Evolutionary conservation across 2,888 invertebrate species (phyloP).

Genomic region (Chrysomela aeneicollis): DNA sequence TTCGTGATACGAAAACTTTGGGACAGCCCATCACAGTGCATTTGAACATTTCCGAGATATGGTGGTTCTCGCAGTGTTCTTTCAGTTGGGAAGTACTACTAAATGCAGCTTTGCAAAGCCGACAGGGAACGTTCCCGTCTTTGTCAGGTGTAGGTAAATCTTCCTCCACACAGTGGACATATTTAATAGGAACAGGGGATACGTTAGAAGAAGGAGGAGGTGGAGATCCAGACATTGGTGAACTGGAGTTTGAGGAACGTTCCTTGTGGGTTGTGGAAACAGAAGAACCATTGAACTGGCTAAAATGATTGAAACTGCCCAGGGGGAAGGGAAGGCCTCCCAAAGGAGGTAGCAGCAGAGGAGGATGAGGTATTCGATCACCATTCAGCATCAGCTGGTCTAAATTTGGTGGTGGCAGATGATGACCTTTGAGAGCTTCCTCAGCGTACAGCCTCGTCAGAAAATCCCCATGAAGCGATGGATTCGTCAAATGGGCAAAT

Average conservation of each 20-base stretch:
- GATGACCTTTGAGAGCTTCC: slow-evolving; percentile 67
- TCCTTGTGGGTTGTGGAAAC: slow-evolving; percentile 54
- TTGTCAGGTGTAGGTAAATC: slow-evolving; percentile 72
- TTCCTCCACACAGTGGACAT: slow-evolving; percentile 72
- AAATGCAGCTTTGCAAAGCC: slow-evolving; percentile 73
- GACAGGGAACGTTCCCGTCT: slow-evolving; percentile 74
- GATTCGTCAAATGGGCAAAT: slow-evolving; percentile 67
- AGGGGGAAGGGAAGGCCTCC: slow-evolving; percentile 66
- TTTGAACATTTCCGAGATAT: slow-evolving; percentile 73
- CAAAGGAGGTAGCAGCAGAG: slow-evolving; percentile 68
- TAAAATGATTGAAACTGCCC: slow-evolving; percentile 58
- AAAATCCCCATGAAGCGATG: slow-evolving; percentile 80
- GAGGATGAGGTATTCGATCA: slow-evolving; percentile 65
- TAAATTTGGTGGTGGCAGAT: slow-evolving; percentile 61
- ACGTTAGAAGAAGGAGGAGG: slow-evolving; percentile 63
- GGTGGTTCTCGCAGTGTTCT: slow-evolving; percentile 76
- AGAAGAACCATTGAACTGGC: slow-evolving; percentile 61
- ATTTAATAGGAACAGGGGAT: slow-evolving; percentile 50
- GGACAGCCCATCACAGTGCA: slow-evolving; percentile 82
- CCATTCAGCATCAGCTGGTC: slow-evolving; percentile 63
- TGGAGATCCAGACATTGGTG: slow-evolving; percentile 63
- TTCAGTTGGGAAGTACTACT: slow-evolving; percentile 70
- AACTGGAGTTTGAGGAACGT: slow-evolving; percentile 65
- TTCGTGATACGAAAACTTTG: slow-evolving; percentile 80
- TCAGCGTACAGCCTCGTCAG: slow-evolving; percentile 81